A percentile compares a stretch with the other conserved stretches of the same genome.
phyloP scores from a whole-genome alignment of 2,888 invertebrate species.

The Eilema sororculum region DNA sequence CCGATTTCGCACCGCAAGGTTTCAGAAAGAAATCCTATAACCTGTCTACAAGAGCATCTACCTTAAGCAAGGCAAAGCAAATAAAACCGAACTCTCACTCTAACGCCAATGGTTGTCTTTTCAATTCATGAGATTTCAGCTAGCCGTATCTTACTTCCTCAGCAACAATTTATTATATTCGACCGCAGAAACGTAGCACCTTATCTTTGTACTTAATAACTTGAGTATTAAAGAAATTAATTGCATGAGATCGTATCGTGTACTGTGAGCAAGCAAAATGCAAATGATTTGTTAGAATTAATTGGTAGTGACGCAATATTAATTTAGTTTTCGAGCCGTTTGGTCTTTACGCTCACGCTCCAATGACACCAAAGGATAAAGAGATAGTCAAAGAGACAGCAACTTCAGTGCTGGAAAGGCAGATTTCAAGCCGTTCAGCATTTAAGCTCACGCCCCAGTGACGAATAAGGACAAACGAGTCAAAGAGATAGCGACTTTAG shows the following conservation, averaged over 20 bases:
- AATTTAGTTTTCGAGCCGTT: neutral
- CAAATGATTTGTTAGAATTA: slow-evolving; percentile 14
- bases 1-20: neutral
- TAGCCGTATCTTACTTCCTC: neutral
- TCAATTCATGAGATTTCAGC: neutral
- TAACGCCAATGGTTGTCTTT: neutral
- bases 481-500: too few relatives aligned
- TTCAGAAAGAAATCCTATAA: neutral
- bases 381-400: neutral
- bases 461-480: too few relatives aligned
- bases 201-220: slow-evolving; percentile 5
- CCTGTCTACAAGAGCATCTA: too few relatives aligned
- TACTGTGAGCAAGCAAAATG: neutral
- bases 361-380: neutral
- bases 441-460: too few relatives aligned
- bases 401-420: neutral
- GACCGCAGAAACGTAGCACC: neutral
- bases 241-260: slow-evolving; percentile 11
- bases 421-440: too few relatives aligned
- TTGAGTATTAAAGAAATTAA: slow-evolving; percentile 9
- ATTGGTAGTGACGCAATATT: slow-evolving; percentile 9
- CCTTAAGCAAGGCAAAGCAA: too few relatives aligned
- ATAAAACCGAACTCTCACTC: too few relatives aligned
- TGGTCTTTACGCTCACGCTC: neutral
- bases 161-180: neutral